phyloP scores from a whole-genome alignment of 2,113 vertebrate genomes.

The Diphyllodes magnificus region DNA sequence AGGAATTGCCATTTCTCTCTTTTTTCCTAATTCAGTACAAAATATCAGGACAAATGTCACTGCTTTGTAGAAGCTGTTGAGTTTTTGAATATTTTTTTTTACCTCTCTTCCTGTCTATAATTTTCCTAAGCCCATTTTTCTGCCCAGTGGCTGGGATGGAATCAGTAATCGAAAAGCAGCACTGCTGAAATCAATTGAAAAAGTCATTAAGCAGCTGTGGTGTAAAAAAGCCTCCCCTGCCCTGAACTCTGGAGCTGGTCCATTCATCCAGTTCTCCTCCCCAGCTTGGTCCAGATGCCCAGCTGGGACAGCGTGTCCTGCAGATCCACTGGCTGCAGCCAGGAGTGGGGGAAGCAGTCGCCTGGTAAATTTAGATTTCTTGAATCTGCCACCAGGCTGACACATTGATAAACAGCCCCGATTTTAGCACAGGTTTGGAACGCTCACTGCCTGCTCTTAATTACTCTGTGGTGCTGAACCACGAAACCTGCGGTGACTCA shows the following conservation, averaged over 20 bases:
- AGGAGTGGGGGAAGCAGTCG: conserved; percentile 50
- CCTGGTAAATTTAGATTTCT: conserved; percentile 80
- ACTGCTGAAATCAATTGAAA: conserved; percentile 61
- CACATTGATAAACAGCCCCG: conserved; percentile 73
- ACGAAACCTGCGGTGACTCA: conserved; percentile 41
- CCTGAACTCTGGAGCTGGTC: not conserved
- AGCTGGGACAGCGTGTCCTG: conserved; percentile 40
- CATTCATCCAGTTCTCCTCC: conserved; percentile 14
- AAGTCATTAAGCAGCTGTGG: conserved; percentile 48
- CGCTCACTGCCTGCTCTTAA: conserved; percentile 61
- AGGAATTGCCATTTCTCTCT: not conserved
- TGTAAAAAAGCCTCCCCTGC: not conserved
- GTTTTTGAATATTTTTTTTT: not conserved
- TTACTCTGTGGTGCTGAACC: conserved; percentile 70
- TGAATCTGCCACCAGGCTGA: conserved; percentile 73
- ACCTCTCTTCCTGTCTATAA: not conserved
- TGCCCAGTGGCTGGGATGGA: conserved; percentile 23
- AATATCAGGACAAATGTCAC: not conserved
- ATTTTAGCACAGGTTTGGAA: conserved; percentile 62
- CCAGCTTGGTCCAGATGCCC: not conserved
- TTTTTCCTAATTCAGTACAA: conserved; percentile 5
- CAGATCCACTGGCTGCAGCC: conserved; percentile 69
- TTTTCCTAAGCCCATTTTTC: conserved; percentile 36
- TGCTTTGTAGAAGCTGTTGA: not conserved
- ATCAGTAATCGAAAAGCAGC: conserved; percentile 44